phyloP scores from a whole-genome alignment of 2,888 invertebrate genomes.

The Cataglyphis cursor region DNA sequence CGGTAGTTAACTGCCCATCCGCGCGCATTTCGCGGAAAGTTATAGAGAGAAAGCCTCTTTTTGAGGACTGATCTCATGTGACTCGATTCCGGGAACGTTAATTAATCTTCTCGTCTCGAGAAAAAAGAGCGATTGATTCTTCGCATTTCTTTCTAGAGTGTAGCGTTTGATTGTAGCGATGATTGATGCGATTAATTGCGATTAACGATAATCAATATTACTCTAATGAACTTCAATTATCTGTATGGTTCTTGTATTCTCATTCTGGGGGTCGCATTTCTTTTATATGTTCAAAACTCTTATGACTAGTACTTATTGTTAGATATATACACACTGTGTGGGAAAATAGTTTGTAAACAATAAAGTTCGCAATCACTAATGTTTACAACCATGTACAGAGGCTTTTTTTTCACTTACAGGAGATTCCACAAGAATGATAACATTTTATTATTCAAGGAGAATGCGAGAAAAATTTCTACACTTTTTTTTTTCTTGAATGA shows the following conservation, averaged over 20 bases:
- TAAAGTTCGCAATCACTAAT: too few species aligned
- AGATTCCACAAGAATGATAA: neutral
- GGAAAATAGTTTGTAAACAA: neutral
- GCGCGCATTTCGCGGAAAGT: constrained; percentile 51
- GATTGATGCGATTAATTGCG: neutral
- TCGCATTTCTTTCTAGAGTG: neutral
- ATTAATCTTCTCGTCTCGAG: constrained; percentile 20
- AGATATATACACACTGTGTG: neutral
- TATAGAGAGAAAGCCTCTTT: neutral
- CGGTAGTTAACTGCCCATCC: constrained; percentile 3
- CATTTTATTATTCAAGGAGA: neutral
- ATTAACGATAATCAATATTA: neutral
- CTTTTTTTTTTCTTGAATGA: neutral
- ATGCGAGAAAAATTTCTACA: neutral
- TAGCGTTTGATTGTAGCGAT: neutral
- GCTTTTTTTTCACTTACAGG: neutral
- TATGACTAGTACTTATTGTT: too few species aligned
- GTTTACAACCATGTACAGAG: neutral
- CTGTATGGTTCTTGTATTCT: neutral
- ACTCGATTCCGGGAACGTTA: constrained; percentile 11
- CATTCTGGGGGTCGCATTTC: too few species aligned
- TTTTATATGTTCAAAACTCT: too few species aligned
- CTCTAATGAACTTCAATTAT: neutral
- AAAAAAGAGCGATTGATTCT: neutral
- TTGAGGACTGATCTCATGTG: constrained; percentile 10